A percentile compares a stretch with the other conserved stretches of the same genome.
Evolutionary conservation across 2,888 invertebrate genomes (phyloP).

Genomic region (Orgyia antiqua): DNA sequence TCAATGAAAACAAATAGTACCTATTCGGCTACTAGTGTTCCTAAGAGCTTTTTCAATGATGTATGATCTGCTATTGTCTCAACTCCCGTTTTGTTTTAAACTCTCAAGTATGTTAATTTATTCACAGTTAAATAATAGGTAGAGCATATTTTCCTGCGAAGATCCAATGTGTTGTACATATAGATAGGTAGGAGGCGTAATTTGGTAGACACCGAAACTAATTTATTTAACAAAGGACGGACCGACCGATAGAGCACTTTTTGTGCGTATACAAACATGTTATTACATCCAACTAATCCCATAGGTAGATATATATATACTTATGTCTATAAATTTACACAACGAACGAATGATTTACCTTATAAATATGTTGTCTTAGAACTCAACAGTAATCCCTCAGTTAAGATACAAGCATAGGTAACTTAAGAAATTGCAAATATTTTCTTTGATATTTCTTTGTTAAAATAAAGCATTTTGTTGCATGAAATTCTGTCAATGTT

Average conservation of each 20-base stretch:
- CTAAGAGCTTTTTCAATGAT: slow-evolving; percentile 62
- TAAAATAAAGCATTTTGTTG: too few relatives aligned
- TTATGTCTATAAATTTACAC: slow-evolving; percentile 7
- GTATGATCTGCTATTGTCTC: slow-evolving; percentile 67
- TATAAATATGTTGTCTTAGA: too few relatives aligned
- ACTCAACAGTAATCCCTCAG: too few relatives aligned
- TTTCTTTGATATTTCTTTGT: too few relatives aligned
- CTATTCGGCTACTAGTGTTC: slow-evolving; percentile 73
- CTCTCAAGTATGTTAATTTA: slow-evolving; percentile 68
- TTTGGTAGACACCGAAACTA: slow-evolving; percentile 80
- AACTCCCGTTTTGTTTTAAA: slow-evolving; percentile 59
- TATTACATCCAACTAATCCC: slow-evolving; percentile 42
- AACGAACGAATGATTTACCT: too few relatives aligned
- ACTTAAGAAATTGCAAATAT: too few relatives aligned
- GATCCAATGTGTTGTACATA: slow-evolving; percentile 64
- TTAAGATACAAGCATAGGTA: too few relatives aligned
- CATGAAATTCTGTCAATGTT: too few relatives aligned
- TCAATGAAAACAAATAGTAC: slow-evolving; percentile 78
- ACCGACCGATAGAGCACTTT: slow-evolving; percentile 72
- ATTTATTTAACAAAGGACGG: slow-evolving; percentile 78
- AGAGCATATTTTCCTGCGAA: slow-evolving; percentile 71
- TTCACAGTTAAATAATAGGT: slow-evolving; percentile 63
- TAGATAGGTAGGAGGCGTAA: slow-evolving; percentile 75
- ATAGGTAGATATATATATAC: slow-evolving; percentile 39
- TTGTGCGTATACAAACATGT: slow-evolving; percentile 72